Evolutionary conservation across 2,113 vertebrate species (phyloP).

Genomic region (Crypturellus undulatus): DNA sequence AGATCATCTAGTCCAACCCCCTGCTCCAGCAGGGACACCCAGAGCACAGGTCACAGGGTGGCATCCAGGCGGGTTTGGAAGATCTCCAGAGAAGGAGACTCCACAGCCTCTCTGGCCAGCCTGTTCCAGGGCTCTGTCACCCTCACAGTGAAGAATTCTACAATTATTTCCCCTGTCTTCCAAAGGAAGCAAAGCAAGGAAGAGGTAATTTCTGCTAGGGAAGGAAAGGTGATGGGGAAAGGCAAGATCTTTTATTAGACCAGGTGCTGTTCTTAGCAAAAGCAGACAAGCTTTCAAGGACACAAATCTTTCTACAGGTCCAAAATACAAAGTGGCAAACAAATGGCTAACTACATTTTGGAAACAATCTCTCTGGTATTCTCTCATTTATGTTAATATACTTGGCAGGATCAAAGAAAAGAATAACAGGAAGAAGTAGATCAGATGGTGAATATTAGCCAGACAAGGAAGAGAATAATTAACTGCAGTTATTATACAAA

Average conservation of each 20-base stretch:
- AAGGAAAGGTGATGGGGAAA: background rate
- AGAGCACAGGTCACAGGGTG: too few species aligned
- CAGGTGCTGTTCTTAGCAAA: background rate
- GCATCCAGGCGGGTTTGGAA: too few species aligned
- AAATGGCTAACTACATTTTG: background rate
- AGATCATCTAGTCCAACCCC: too few species aligned
- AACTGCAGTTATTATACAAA: background rate
- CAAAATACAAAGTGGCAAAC: background rate
- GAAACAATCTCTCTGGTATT: background rate
- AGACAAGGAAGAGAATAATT: background rate
- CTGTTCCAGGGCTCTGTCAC: too few species aligned
- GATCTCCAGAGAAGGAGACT: too few species aligned
- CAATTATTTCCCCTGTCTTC: background rate
- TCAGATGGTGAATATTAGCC: background rate
- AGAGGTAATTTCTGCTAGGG: background rate
- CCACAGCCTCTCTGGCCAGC: too few species aligned
- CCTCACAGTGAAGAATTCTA: background rate
- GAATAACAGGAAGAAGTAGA: background rate
- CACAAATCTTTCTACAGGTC: background rate
- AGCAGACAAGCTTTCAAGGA: background rate
- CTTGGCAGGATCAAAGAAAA: background rate
- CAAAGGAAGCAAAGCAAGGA: background rate
- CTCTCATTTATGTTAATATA: background rate
- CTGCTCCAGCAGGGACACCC: too few species aligned
- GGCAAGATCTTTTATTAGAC: background rate